phyloP scores from a whole-genome alignment of 2,797 vertebrate genomes.

The Brachyalestes nurse region DNA sequence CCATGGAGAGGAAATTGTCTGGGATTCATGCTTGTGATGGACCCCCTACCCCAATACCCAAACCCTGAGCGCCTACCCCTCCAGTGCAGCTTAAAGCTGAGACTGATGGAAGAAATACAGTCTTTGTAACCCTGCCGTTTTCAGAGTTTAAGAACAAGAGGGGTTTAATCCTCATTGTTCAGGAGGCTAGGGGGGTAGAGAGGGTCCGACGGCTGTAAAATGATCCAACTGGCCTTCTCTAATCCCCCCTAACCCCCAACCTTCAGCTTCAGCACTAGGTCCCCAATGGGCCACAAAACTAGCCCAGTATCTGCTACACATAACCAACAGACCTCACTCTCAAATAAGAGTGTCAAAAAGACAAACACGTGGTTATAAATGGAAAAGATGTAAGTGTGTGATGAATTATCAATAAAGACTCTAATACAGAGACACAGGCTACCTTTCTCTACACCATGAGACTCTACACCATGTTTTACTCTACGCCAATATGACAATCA shows the following conservation, averaged over 20 bases:
- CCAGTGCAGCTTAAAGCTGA: constrained; percentile 66
- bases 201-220: constrained; percentile 88
- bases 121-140: constrained; percentile 79
- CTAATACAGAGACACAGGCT: background rate
- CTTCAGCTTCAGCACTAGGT: constrained; percentile 19
- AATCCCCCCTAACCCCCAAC: constrained; percentile 88
- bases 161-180: constrained; percentile 86
- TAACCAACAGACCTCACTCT: constrained; percentile 34
- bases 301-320: constrained; percentile 40
- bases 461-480: background rate
- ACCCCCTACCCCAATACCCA: constrained; percentile 70
- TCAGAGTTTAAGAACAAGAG: constrained; percentile 83
- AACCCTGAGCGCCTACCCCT: constrained; percentile 42
- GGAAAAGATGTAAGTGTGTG: background rate
- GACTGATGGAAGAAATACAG: constrained; percentile 77
- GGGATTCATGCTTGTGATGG: constrained; percentile 79
- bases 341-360: background rate
- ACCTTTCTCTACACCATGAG: background rate
- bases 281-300: constrained; percentile 53
- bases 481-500: background rate
- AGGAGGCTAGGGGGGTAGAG: constrained; percentile 73
- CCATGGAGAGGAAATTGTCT: constrained; percentile 77
- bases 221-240: constrained; percentile 95
- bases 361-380: background rate
- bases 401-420: background rate